phyloP scores from a whole-genome alignment of 2,888 invertebrate species.

The Crocallis elinguaria region DNA sequence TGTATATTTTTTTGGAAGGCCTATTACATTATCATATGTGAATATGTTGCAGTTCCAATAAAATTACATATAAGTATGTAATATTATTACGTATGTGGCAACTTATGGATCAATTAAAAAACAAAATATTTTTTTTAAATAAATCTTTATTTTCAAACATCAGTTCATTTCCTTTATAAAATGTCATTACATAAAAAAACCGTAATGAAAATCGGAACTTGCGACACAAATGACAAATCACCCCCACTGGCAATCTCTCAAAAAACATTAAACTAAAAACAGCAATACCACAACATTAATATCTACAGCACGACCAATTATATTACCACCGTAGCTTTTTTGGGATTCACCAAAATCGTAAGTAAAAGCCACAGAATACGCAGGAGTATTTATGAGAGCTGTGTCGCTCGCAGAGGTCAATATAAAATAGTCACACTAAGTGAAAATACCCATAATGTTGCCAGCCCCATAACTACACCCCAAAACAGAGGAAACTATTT shows the following conservation, averaged over 20 bases:
- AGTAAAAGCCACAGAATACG: slow-evolving; percentile 36
- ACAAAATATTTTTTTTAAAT: no score
- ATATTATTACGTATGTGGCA: no score
- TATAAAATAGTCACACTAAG: slow-evolving; percentile 30
- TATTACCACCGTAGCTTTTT: background rate
- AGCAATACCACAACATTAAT: slow-evolving; percentile 61
- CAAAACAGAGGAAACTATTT: slow-evolving; percentile 82
- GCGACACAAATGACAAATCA: slow-evolving; percentile 50
- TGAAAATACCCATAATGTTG: slow-evolving; percentile 42
- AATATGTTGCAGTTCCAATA: no score
- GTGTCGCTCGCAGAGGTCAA: slow-evolving; percentile 5
- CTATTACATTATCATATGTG: no score
- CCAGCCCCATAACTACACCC: slow-evolving; percentile 58
- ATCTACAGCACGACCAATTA: slow-evolving; percentile 27
- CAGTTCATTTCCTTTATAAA: slow-evolving; percentile 14
- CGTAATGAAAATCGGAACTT: slow-evolving; percentile 35
- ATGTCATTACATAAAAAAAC: slow-evolving; percentile 29
- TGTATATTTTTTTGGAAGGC: no score
- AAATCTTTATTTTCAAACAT: no score
- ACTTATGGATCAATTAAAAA: no score
- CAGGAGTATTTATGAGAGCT: background rate
- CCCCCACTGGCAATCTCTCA: slow-evolving; percentile 42
- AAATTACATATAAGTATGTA: no score
- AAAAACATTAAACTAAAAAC: slow-evolving; percentile 55
- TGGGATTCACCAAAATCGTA: slow-evolving; percentile 39